Evolutionary conservation across 1,140 invertebrate genomes (phyloP), one percentile per base, ranked within the genome.

Genomic region (Conus betulinus): DNA sequence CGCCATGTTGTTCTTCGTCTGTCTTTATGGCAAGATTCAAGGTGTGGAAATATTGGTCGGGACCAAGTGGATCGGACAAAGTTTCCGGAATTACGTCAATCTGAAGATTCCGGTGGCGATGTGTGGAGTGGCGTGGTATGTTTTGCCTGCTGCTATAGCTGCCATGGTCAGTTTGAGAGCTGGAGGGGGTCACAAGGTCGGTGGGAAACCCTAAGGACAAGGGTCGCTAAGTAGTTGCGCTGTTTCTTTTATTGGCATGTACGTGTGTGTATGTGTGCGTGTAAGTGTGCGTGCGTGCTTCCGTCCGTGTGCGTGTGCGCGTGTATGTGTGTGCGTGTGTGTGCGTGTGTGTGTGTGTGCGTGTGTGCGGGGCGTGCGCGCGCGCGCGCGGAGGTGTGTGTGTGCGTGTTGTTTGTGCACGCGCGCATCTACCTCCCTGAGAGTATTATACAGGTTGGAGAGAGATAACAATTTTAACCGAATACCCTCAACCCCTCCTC

Each of bases 11-110:
- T 17, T 53, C 0, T 81, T 15, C 13, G 51, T 39, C 79, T 53
- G 39, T 53, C n/a, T n/a, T n/a, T 81, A 13, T 81, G 27, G 13
- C 39, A 8, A 23, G 79, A 8, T 81, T 81, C 79, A 81, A 81
- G 79, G 79, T 81, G 79, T 23, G 13, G 23, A 53, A 81, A 81
- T 81, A 81, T 81, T 81, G 79, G 79, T 52, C 15, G 10, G 79
- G 79, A 53, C 51, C 51, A 81, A 81, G 17, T 53, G 51, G 51
- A 81, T 81, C 8, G 79, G 23, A 81, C 79, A 3, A 81, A 39
- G 39, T 39, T 39, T 39, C n/a, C n/a, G n/a, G n/a, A n/a, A n/a
- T n/a, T n/a, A n/a, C n/a, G n/a, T n/a, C n/a, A n/a, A n/a, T n/a
- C n/a, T n/a, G 76, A 79, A n/a, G n/a, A 25, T 27, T 25, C 76